Evolutionary conservation across 2,888 invertebrate genomes (phyloP).

Genomic region (Bellardia pandia): DNA sequence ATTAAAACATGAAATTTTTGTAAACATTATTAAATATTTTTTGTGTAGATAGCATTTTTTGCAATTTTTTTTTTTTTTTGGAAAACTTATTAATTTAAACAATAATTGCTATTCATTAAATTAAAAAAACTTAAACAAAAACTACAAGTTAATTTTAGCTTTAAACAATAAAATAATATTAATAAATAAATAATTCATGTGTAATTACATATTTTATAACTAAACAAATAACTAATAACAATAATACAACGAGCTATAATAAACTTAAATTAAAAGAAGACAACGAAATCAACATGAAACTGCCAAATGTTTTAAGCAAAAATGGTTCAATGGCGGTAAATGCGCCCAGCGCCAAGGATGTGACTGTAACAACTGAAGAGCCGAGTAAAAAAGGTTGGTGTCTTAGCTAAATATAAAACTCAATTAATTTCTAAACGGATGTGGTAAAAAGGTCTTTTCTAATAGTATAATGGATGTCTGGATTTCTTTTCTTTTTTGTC

Average conservation of each 20-base stretch:
- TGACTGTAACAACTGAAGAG: slow-evolving; percentile 33
- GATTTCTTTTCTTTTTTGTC: too few relatives aligned
- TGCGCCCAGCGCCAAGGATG: slow-evolving; percentile 60
- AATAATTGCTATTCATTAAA: slow-evolving; percentile 63
- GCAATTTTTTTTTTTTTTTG: slow-evolving; percentile 7
- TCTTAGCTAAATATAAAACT: slow-evolving; percentile 2
- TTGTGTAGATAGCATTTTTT: not conserved
- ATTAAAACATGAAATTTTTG: slow-evolving; percentile 54
- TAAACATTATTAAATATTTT: slow-evolving; percentile 26
- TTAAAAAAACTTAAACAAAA: slow-evolving; percentile 36
- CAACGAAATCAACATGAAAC: slow-evolving; percentile 62
- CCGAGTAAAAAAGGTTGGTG: slow-evolving; percentile 71
- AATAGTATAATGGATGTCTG: too few relatives aligned
- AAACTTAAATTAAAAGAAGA: slow-evolving; percentile 14
- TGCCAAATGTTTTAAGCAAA: slow-evolving; percentile 63
- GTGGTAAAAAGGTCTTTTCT: too few relatives aligned
- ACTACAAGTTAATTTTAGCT: slow-evolving; percentile 26
- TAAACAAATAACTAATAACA: not conserved
- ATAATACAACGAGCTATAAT: not conserved
- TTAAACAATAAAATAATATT: slow-evolving; percentile 57
- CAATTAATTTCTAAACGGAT: too few relatives aligned
- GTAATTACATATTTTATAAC: slow-evolving; percentile 51
- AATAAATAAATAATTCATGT: slow-evolving; percentile 67
- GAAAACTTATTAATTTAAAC: slow-evolving; percentile 10
- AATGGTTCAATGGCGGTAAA: slow-evolving; percentile 70